These are phyloP conservation scores for Mormyrops attenuatus DNA, from an alignment of 2,797 vertebrate genomes.

Conservation along the genomic window DNA sequence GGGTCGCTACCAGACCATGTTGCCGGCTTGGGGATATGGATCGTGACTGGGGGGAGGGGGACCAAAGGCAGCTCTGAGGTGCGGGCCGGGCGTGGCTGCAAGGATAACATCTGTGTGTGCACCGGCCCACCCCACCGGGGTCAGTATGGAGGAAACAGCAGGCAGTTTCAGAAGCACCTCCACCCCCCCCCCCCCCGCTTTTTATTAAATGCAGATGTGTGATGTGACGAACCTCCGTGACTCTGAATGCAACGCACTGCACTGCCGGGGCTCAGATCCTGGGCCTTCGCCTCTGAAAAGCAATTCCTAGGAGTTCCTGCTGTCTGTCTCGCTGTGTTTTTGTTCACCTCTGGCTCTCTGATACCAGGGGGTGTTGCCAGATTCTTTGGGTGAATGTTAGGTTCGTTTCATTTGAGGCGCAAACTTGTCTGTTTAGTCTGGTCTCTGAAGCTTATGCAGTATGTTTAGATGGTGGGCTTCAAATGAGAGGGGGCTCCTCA, in stretches of 20 bases:
- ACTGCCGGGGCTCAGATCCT: slow-evolving; percentile 12
- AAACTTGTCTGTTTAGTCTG: neutral
- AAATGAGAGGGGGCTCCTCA: neutral
- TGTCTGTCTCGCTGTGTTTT: neutral
- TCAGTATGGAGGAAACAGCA: neutral
- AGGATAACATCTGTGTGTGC: neutral
- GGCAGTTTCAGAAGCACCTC: slow-evolving; percentile 11
- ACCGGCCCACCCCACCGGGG: neutral
- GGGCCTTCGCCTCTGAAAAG: slow-evolving; percentile 10
- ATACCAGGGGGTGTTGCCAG: neutral
- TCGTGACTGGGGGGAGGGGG: neutral
- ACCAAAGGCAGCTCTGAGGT: neutral
- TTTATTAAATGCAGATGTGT: slow-evolving; percentile 42
- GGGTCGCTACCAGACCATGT: neutral
- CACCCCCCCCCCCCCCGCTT: neutral
- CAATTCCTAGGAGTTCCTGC: neutral
- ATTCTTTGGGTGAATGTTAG: neutral
- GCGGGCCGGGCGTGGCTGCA: neutral
- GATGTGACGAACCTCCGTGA: slow-evolving; percentile 19
- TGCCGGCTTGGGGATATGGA: neutral
- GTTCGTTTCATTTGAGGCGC: neutral
- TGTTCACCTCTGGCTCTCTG: neutral
- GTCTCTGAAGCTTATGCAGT: too few relatives aligned
- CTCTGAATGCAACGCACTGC: neutral
- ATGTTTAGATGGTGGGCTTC: neutral